Percentiles rank a stretch among this genome's conserved stretches.
Conservation (phyloP, 2,888 invertebrate species). For the Muschampia plurimacula region DNA sequence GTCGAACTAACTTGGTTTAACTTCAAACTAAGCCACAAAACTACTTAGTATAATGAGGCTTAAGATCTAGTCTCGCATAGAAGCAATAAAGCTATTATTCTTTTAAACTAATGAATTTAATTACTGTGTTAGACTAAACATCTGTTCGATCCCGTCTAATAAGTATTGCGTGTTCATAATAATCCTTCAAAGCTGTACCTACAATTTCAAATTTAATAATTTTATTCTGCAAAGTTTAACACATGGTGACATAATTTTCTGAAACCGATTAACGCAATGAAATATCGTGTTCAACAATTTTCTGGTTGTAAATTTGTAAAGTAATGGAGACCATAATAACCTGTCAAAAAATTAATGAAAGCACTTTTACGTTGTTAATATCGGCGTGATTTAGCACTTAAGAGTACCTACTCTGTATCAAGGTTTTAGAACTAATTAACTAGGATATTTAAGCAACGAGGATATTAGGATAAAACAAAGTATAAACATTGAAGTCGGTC, state of each 20-base stretch:
- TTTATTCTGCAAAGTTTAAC: conserved; percentile 24
- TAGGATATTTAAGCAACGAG: not conserved
- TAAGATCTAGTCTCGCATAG: conserved; percentile 7
- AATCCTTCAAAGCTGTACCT: not conserved
- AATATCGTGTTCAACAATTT: conserved; percentile 27
- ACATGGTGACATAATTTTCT: conserved; percentile 30
- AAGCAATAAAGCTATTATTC: conserved; percentile 19
- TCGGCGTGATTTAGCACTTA: conserved; percentile 10
- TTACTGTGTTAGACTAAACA: not conserved
- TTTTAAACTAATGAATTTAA: conserved; percentile 5
- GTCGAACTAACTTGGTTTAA: conserved; percentile 32
- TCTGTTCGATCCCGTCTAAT: not conserved
- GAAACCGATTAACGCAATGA: conserved; percentile 31
- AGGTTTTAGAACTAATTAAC: conserved; percentile 12
- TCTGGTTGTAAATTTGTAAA: conserved; percentile 22
- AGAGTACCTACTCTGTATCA: not conserved
- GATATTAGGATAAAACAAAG: not conserved
- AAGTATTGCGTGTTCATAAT: not conserved
- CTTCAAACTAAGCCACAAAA: conserved; percentile 22
- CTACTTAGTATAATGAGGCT: conserved; percentile 22
- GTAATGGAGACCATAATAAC: conserved; percentile 20
- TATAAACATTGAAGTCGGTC: not conserved
- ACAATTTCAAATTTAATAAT: conserved; percentile 10
- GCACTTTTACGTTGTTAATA: conserved; percentile 17
- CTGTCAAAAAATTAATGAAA: conserved; percentile 23